These are phyloP conservation scores for Epinotia demarniana DNA, from an alignment of 2,888 invertebrate genomes.

Conservation along the genomic window DNA sequence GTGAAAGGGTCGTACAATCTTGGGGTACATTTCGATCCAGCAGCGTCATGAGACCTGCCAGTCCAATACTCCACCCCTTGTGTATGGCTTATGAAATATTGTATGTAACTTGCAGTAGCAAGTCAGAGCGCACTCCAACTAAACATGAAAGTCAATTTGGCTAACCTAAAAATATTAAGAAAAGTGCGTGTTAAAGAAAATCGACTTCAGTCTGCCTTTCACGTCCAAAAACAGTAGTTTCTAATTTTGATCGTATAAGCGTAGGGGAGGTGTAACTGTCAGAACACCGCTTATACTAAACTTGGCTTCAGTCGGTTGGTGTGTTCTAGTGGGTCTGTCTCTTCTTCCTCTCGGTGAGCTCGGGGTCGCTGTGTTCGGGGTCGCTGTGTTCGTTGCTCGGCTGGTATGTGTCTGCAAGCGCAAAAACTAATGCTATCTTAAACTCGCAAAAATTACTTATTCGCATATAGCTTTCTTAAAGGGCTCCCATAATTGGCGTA, in stretches of 20 bases:
- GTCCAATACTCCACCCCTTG: neutral
- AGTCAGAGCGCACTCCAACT: neutral
- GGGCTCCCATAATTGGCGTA: too few species aligned
- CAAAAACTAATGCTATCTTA: neutral
- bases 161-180: too few species aligned
- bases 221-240: neutral
- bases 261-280: conserved; percentile 35
- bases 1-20: too few species aligned
- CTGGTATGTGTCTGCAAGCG: conserved; percentile 49
- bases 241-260: neutral
- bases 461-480: too few species aligned
- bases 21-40: neutral
- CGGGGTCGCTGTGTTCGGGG: conserved; percentile 63
- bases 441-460: too few species aligned
- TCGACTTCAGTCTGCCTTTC: too few species aligned
- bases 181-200: too few species aligned
- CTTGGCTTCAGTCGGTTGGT: conserved; percentile 31
- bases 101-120: neutral
- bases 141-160: neutral
- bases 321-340: conserved; percentile 56
- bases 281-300: conserved; percentile 29
- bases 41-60: neutral
- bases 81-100: neutral
- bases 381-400: conserved; percentile 62
- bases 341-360: conserved; percentile 61